Conservation (phyloP, 2,888 invertebrate genomes). For the Lymantria monacha region DNA sequence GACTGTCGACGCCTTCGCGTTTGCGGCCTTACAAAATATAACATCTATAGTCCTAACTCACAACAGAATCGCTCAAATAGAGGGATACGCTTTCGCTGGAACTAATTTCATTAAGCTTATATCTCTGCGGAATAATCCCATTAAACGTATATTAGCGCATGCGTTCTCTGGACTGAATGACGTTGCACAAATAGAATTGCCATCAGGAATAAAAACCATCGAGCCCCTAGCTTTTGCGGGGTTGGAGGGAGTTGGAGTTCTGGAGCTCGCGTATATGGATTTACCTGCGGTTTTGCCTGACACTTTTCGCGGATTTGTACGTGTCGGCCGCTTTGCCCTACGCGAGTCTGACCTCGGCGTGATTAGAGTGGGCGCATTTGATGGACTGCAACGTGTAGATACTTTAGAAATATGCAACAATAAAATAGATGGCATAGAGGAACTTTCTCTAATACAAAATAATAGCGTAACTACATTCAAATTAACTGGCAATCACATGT, state of each 20-base stretch:
- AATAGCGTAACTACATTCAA: slow-evolving; percentile 87
- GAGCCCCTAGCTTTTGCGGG: slow-evolving; percentile 92
- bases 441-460: slow-evolving; percentile 86
- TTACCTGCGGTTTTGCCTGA: slow-evolving; percentile 86
- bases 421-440: slow-evolving; percentile 91
- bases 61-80: slow-evolving; percentile 87
- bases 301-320: slow-evolving; percentile 89
- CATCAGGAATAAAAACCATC: slow-evolving; percentile 88
- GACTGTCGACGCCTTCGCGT: slow-evolving; percentile 91
- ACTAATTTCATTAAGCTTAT: slow-evolving; percentile 92
- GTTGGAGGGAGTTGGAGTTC: slow-evolving; percentile 89
- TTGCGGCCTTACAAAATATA: slow-evolving; percentile 92
- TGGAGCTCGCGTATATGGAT: slow-evolving; percentile 93
- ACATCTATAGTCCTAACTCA: slow-evolving; percentile 86
- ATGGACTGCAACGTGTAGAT: slow-evolving; percentile 87
- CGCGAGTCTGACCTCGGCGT: slow-evolving; percentile 92
- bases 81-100: slow-evolving; percentile 92
- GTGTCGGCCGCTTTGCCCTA: slow-evolving; percentile 88
- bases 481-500: slow-evolving; percentile 91
- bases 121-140: slow-evolving; percentile 91
- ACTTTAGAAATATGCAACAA: slow-evolving; percentile 90
- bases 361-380: slow-evolving; percentile 88
- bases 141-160: slow-evolving; percentile 89
- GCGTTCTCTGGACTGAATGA: slow-evolving; percentile 93
- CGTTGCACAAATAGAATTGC: slow-evolving; percentile 91